A percentile compares a stretch with the other conserved stretches of the same genome.
Evolutionary conservation across 2,888 invertebrate species (phyloP).

Genomic region (Dyspetes luteomarginatus): DNA sequence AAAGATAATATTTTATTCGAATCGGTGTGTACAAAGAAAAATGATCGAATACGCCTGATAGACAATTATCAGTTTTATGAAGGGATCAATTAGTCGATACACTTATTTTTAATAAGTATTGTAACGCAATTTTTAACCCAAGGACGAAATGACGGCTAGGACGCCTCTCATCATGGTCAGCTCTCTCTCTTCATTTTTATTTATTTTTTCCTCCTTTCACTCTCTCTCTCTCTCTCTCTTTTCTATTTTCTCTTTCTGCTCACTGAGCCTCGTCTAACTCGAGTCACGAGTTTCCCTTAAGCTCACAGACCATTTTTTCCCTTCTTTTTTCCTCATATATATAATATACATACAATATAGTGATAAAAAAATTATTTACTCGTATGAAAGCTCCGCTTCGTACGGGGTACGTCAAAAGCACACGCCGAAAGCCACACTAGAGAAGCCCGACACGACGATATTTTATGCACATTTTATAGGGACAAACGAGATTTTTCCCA

Average conservation of each 20-base stretch:
- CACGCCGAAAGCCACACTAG: constrained; percentile 67
- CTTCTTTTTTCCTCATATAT: constrained; percentile 8
- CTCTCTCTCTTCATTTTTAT: too few species aligned
- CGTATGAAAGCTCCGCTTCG: constrained; percentile 63
- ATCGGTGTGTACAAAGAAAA: constrained; percentile 75
- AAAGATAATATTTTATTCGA: constrained; percentile 68
- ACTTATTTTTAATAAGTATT: constrained; percentile 61
- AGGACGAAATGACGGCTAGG: constrained; percentile 57
- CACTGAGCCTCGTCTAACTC: constrained; percentile 43
- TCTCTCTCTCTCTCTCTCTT: too few species aligned
- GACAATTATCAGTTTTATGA: constrained; percentile 45
- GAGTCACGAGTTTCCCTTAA: constrained; percentile 39
- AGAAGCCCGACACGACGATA: constrained; percentile 61
- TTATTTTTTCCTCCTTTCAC: constrained; percentile 20
- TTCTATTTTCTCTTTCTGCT: constrained; percentile 25
- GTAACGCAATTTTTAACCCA: constrained; percentile 49
- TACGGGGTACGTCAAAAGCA: constrained; percentile 66
- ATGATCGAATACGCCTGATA: constrained; percentile 47
- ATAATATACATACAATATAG: constrained; percentile 33
- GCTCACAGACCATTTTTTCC: constrained; percentile 22
- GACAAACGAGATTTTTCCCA: too few species aligned
- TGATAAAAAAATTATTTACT: constrained; percentile 59
- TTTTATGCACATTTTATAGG: constrained; percentile 48
- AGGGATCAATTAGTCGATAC: constrained; percentile 43
- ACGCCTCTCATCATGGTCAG: constrained; percentile 46